Evolutionary conservation across 2,888 invertebrate species (phyloP).

Genomic region (Parnassius glacialis): DNA sequence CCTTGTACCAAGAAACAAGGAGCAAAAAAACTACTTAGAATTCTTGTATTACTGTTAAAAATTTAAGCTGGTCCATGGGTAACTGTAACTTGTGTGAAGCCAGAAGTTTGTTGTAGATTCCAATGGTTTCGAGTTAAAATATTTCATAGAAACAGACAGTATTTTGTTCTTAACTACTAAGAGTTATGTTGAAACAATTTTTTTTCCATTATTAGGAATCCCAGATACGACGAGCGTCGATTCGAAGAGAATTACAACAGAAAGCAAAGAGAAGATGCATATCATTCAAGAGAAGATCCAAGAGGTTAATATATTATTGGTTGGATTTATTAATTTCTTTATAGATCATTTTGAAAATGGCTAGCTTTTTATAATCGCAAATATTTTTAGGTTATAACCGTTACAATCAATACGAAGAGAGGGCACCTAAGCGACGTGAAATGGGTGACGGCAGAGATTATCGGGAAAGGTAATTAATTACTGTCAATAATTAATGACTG

Average conservation of each 20-base stretch:
- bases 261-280: constrained; percentile 54
- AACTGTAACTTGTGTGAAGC: too few relatives aligned
- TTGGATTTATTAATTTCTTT: neutral
- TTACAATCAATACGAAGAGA: constrained; percentile 62
- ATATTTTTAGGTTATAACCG: constrained; percentile 51
- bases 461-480: constrained; percentile 41
- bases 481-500: too few relatives aligned
- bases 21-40: too few relatives aligned
- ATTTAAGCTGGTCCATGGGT: too few relatives aligned
- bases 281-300: constrained; percentile 53
- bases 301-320: constrained; percentile 47
- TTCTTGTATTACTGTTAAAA: too few relatives aligned
- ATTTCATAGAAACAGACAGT: too few relatives aligned
- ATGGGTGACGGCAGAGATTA: constrained; percentile 57
- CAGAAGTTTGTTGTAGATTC: too few relatives aligned
- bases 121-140: too few relatives aligned
- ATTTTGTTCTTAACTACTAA: too few relatives aligned
- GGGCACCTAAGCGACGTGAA: constrained; percentile 52
- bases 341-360: neutral
- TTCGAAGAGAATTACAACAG: constrained; percentile 54
- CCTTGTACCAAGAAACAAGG: too few relatives aligned
- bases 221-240: constrained; percentile 50
- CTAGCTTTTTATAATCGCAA: neutral
- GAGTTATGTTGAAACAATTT: too few relatives aligned
- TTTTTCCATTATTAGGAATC: constrained; percentile 42